Evolutionary conservation across 2,113 vertebrate species (phyloP).

Genomic region (Hassar affinis): DNA sequence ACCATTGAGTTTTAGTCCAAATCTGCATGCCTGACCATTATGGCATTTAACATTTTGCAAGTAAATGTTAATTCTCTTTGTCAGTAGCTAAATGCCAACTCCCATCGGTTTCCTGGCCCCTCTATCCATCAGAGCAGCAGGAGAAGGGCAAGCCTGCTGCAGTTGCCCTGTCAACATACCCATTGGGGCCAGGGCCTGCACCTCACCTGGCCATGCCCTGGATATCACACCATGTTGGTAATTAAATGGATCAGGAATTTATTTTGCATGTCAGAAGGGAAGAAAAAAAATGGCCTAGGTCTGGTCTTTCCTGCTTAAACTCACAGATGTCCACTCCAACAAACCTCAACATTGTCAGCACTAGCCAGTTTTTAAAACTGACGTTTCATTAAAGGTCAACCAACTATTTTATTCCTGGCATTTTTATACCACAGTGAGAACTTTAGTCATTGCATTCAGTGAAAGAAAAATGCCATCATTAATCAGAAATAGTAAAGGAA

Average conservation of each 20-base stretch:
- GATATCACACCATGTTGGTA: slow-evolving; percentile 28
- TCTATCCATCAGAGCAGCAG: slow-evolving; percentile 25
- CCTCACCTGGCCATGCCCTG: slow-evolving; percentile 51
- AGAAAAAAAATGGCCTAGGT: slow-evolving; percentile 11
- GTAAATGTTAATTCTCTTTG: slow-evolving; percentile 73
- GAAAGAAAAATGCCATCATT: neutral
- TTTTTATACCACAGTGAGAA: neutral
- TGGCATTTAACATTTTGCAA: slow-evolving; percentile 70
- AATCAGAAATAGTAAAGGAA: slow-evolving; percentile 36
- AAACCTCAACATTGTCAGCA: neutral
- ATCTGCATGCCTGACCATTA: slow-evolving; percentile 60
- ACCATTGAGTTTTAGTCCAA: neutral
- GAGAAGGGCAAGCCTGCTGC: slow-evolving; percentile 43
- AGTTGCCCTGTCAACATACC: slow-evolving; percentile 49
- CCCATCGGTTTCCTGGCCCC: slow-evolving; percentile 49
- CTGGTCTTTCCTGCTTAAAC: neutral
- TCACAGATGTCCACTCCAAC: neutral
- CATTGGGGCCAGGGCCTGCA: slow-evolving; percentile 46
- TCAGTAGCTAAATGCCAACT: slow-evolving; percentile 74
- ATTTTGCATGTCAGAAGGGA: slow-evolving; percentile 7
- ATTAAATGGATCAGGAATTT: slow-evolving; percentile 41
- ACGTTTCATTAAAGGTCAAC: slow-evolving; percentile 15
- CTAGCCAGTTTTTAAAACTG: neutral
- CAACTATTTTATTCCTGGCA: neutral
- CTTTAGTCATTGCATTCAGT: neutral